A percentile compares a stretch with the other conserved stretches of the same genome.
phyloP scores from a whole-genome alignment of 35 echinoderm and acorn worm genomes.

The Apostichopus japonicus region DNA sequence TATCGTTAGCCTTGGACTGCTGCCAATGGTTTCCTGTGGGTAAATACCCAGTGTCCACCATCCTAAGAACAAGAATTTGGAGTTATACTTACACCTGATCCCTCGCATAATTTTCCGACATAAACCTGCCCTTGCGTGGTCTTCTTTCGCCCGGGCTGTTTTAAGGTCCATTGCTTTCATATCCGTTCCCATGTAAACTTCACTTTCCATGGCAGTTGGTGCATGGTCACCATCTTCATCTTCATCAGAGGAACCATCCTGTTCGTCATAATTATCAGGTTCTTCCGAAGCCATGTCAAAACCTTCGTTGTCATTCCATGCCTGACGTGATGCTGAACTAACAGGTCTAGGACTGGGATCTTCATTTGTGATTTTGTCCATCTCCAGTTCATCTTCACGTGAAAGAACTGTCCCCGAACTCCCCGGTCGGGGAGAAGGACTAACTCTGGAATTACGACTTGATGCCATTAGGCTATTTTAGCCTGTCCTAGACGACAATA shows the following conservation, averaged over 20 bases:
- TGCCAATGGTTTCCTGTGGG: no score
- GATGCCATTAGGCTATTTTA: constrained; percentile 43
- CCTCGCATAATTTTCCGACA: constrained; percentile 78
- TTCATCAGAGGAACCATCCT: constrained; percentile 63
- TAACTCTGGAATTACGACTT: constrained; percentile 31
- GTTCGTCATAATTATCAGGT: constrained; percentile 57
- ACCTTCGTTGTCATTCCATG: constrained; percentile 95
- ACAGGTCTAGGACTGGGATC: constrained; percentile 58
- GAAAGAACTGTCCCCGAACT: constrained; percentile 67
- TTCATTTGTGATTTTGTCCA: constrained; percentile 77
- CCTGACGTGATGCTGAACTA: constrained; percentile 79
- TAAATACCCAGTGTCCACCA: background rate
- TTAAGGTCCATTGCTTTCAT: constrained; percentile 87
- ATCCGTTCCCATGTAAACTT: constrained; percentile 87
- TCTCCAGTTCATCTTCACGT: constrained; percentile 69
- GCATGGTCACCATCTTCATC: constrained; percentile 66
- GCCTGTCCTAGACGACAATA: background rate
- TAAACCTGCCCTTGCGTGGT: constrained; percentile 72
- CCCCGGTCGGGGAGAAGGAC: constrained; percentile 72
- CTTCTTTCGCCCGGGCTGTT: constrained; percentile 82
- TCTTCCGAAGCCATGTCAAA: constrained; percentile 93
- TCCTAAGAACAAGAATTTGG: constrained; percentile 4
- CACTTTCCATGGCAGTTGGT: constrained; percentile 97
- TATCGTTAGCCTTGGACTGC: no score
- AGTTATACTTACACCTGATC: constrained; percentile 85